phyloP scores from a whole-genome alignment of 2,888 invertebrate species.

The Drosophila meridionalis region DNA sequence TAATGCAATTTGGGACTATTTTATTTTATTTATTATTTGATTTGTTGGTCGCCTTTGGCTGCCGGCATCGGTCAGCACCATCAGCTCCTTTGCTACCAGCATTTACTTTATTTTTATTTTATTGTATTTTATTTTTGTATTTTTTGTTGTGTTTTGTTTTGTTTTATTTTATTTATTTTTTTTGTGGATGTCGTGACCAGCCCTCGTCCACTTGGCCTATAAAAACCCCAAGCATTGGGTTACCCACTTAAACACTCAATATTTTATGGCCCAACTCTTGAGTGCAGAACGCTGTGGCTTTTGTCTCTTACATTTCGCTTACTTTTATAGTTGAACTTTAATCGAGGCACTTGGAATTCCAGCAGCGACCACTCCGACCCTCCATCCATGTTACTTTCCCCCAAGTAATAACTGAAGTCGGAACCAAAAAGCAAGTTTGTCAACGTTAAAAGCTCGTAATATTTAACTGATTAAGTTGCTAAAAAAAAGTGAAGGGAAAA shows the following conservation, averaged over 20 bases:
- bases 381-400: background rate
- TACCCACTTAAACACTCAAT: constrained; percentile 64
- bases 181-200: constrained; percentile 53
- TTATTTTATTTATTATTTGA: constrained; percentile 72
- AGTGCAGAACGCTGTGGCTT: constrained; percentile 64
- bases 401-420: background rate
- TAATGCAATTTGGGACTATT: constrained; percentile 71
- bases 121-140: constrained; percentile 18
- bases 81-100: constrained; percentile 9
- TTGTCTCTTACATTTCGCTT: constrained; percentile 58
- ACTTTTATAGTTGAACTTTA: constrained; percentile 59
- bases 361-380: constrained; percentile 17
- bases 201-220: constrained; percentile 55
- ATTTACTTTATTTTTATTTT: constrained; percentile 40
- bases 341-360: constrained; percentile 38
- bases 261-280: constrained; percentile 70
- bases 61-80: constrained; percentile 13
- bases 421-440: constrained; percentile 27
- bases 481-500: constrained; percentile 18
- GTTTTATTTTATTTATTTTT: constrained; percentile 1
- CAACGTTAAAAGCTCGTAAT: constrained; percentile 43
- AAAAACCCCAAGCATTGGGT: constrained; percentile 56
- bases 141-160: constrained; percentile 19
- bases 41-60: constrained; percentile 52
- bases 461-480: constrained; percentile 66